phyloP scores from a whole-genome alignment of 1,140 invertebrate species.

The Drosophila tsacasi region DNA sequence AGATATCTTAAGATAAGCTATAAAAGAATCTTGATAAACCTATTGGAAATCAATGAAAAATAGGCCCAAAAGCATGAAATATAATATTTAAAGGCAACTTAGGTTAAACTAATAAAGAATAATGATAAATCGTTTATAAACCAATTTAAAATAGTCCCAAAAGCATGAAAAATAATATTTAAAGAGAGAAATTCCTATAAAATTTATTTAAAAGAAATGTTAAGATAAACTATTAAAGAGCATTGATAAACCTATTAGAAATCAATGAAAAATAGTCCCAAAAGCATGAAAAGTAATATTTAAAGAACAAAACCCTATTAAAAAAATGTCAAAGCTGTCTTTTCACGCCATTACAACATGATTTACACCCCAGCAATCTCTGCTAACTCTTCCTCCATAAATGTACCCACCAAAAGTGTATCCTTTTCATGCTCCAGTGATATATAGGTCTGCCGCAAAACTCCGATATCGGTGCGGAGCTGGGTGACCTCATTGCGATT shows the following conservation, averaged over 20 bases:
- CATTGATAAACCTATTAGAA: no score
- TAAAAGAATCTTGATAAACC: no score
- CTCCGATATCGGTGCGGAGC: constrained; percentile 64
- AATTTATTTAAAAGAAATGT: no score
- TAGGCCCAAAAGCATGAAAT: no score
- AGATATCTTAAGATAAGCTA: no score
- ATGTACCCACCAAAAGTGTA: constrained; percentile 58
- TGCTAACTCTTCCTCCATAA: no score
- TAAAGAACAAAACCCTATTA: no score
- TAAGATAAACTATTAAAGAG: no score
- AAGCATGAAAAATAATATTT: not conserved
- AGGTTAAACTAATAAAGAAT: fast-evolving
- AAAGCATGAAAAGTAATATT: no score
- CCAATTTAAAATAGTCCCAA: not conserved
- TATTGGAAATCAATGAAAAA: no score
- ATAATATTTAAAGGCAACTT: not conserved
- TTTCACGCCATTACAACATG: not conserved
- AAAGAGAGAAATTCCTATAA: not conserved
- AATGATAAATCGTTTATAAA: not conserved
- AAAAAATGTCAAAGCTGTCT: no score
- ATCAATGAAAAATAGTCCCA: no score
- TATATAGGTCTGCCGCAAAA: constrained; percentile 65
- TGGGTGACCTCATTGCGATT: constrained; percentile 62
- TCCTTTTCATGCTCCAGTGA: constrained; percentile 76
- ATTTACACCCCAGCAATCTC: not conserved